A percentile compares a stretch with the other conserved stretches of the same genome.
Evolutionary conservation across 2,113 vertebrate species (phyloP).

Genomic region (rat (Rattus norvegicus)): GRCr8 NC_086033.1:73316001-73316500

Average conservation of each 20-base stretch:
- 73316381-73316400: not conserved
- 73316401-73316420: not conserved
- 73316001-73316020: conserved; percentile 3
- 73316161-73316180: not conserved
- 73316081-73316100: conserved; percentile 33
- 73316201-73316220: not conserved
- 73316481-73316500: not conserved
- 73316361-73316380: too few species aligned
- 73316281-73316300: not conserved
- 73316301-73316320: not conserved
- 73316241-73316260: conserved; percentile 5
- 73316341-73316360: not conserved
- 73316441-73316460: not conserved
- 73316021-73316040: conserved; percentile 12
- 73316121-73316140: conserved; percentile 57
- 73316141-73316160: conserved; percentile 30
- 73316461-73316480: not conserved
- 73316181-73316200: conserved; percentile 29
- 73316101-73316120: not conserved
- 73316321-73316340: not conserved
- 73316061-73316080: conserved; percentile 49
- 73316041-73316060: conserved; percentile 5
- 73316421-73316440: not conserved
- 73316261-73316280: not conserved
- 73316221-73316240: not conserved